phyloP scores from a whole-genome alignment of 2,113 vertebrate species.

The Chascanopsetta lugubris region DNA sequence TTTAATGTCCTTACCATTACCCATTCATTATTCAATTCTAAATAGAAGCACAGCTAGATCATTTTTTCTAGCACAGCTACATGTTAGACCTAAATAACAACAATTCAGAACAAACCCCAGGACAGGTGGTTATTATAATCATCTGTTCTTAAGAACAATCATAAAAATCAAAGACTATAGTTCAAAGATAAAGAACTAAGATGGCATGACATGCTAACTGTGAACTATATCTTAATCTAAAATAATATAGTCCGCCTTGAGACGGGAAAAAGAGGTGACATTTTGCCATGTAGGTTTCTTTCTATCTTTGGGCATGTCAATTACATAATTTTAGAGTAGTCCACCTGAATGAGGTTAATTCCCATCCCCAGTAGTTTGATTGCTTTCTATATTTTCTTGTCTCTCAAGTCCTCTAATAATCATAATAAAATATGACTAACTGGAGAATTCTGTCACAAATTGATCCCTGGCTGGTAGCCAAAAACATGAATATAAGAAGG shows the following conservation, averaged over 20 bases:
- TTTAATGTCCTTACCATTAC: conserved; percentile 35
- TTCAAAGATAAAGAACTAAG: neutral
- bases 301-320: conserved; percentile 33
- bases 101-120: no score
- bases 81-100: neutral
- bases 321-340: conserved; percentile 48
- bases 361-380: conserved; percentile 14
- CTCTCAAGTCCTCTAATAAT: conserved; percentile 22
- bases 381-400: conserved; percentile 26
- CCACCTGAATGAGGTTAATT: conserved; percentile 44
- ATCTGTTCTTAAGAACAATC: neutral
- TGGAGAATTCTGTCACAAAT: conserved; percentile 15
- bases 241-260: neutral
- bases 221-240: conserved; percentile 1
- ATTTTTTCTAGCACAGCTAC: neutral
- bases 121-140: no score
- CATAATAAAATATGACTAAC: conserved; percentile 34
- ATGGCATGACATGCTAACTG: neutral
- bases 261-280: conserved; percentile 2
- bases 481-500: conserved; percentile 18
- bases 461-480: conserved; percentile 14
- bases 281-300: conserved; percentile 26
- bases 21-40: conserved; percentile 53
- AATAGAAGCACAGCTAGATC: no score
- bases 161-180: neutral